These are phyloP conservation scores for Acropora tenuis DNA, from an alignment of 64 coral and sea anemone species.

Conservation along the genomic window DNA sequence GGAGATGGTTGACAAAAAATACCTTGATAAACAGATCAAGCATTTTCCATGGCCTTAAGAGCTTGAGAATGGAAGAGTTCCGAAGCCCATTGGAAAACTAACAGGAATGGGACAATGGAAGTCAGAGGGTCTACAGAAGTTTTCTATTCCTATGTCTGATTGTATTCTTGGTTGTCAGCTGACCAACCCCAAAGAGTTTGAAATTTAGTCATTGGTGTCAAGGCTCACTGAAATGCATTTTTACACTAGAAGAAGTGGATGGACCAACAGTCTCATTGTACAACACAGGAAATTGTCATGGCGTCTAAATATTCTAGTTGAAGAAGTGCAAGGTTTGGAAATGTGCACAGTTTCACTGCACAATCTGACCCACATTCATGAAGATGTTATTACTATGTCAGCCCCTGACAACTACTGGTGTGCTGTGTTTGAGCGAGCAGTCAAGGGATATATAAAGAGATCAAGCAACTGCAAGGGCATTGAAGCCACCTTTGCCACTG, in stretches of 20 bases:
- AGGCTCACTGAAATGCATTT: constrained; percentile 75
- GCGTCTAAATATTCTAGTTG: constrained; percentile 68
- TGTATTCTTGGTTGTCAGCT: constrained; percentile 32
- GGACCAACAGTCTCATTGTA: constrained; percentile 54
- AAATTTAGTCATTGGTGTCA: constrained; percentile 50
- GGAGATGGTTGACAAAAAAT: constrained; percentile 37
- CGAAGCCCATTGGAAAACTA: constrained; percentile 37
- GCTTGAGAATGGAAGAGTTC: constrained; percentile 50
- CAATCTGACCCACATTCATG: constrained; percentile 54
- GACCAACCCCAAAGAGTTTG: constrained; percentile 35
- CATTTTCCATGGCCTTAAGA: constrained; percentile 58
- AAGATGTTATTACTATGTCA: constrained; percentile 42
- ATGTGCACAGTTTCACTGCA: constrained; percentile 57
- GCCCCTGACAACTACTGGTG: constrained; percentile 51
- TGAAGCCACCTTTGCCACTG: constrained; percentile 58
- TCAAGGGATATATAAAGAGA: constrained; percentile 43
- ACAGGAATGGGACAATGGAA: constrained; percentile 73
- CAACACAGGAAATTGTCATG: constrained; percentile 54
- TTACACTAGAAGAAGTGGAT: constrained; percentile 55
- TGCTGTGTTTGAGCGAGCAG: constrained; percentile 57
- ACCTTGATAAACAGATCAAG: constrained; percentile 62
- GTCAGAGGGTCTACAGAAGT: constrained; percentile 64
- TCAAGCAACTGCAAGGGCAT: constrained; percentile 52
- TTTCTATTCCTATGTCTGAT: constrained; percentile 64
- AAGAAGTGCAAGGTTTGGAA: constrained; percentile 75